These are phyloP conservation scores for Pangasius sanitwongsei DNA, from an alignment of 2,797 vertebrate species.

Conservation along the genomic window DNA sequence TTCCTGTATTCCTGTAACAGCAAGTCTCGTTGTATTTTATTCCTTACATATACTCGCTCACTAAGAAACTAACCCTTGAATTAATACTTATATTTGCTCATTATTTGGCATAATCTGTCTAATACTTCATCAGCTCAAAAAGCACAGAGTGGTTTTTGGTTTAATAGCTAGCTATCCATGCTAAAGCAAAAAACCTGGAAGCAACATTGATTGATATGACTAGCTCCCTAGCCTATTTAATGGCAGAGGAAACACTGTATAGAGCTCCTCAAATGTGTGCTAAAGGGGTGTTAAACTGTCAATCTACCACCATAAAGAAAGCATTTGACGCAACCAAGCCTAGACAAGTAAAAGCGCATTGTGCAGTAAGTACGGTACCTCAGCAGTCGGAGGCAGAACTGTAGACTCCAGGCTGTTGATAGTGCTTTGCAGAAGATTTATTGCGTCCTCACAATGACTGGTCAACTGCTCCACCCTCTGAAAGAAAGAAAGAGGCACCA, in stretches of 20 bases:
- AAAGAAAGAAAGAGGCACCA: neutral
- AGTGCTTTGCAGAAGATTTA: slow-evolving; percentile 79
- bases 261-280: neutral
- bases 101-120: neutral
- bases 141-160: neutral
- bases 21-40: no score
- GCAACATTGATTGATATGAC: neutral
- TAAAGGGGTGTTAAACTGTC: neutral
- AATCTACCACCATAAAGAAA: neutral
- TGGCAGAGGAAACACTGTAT: neutral
- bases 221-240: neutral
- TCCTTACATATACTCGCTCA: neutral
- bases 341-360: neutral
- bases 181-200: neutral
- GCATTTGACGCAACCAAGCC: neutral
- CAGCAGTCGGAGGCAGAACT: slow-evolving; percentile 73
- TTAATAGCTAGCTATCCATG: neutral
- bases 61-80: neutral
- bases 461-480: slow-evolving; percentile 87
- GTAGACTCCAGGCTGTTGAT: slow-evolving; percentile 76
- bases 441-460: slow-evolving; percentile 77
- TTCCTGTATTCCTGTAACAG: neutral
- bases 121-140: neutral
- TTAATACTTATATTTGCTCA: neutral
- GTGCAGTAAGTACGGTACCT: slow-evolving; percentile 64